These are phyloP conservation scores for Notodonta dromedarius DNA, from an alignment of 2,888 invertebrate genomes.

Conservation along the genomic window DNA sequence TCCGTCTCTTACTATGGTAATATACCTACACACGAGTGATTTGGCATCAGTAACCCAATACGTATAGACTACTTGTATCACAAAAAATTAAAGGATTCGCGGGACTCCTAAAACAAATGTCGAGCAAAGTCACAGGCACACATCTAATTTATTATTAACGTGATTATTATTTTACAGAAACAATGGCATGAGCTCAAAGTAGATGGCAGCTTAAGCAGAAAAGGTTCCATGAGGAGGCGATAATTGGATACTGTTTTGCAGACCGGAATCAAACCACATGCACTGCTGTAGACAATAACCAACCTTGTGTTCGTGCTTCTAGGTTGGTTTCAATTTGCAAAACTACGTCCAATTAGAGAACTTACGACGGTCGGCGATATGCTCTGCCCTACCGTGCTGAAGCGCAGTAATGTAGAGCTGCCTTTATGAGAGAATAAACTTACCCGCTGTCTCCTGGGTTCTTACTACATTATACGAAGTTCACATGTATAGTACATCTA, in stretches of 20 bases:
- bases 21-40: too few relatives aligned
- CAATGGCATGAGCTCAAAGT: slow-evolving; percentile 78
- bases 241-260: slow-evolving; percentile 4
- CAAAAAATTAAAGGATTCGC: too few relatives aligned
- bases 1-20: too few relatives aligned
- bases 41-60: too few relatives aligned
- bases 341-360: too few relatives aligned
- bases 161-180: slow-evolving; percentile 57
- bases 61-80: too few relatives aligned
- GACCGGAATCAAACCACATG: too few relatives aligned
- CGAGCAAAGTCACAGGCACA: background rate
- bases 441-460: background rate
- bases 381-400: slow-evolving; percentile 14
- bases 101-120: too few relatives aligned
- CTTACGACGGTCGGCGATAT: slow-evolving; percentile 12
- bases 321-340: too few relatives aligned
- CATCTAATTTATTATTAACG: slow-evolving; percentile 9
- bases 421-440: background rate
- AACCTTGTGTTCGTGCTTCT: too few relatives aligned
- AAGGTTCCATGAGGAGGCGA: slow-evolving; percentile 30
- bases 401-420: slow-evolving; percentile 7
- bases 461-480: background rate
- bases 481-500: too few relatives aligned
- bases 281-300: too few relatives aligned
- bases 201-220: slow-evolving; percentile 57